Base-by-base conservation (phyloP, 1,140 invertebrate species). In the Orchestia grillus region DNA sequence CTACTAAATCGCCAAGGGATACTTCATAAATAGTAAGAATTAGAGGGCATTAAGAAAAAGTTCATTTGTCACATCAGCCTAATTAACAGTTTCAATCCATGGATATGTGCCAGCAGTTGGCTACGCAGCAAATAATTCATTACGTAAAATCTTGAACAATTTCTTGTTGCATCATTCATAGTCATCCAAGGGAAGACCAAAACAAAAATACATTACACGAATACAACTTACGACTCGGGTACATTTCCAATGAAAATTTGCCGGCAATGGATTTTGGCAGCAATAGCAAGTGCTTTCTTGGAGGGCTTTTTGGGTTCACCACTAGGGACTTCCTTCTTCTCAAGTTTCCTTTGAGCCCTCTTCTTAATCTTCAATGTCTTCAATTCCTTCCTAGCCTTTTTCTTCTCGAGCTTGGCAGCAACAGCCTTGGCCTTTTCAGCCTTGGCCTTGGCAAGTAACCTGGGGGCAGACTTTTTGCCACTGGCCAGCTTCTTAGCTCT, bases 231-330 rank as follows among this genome's bases (percentile, higher is more conserved):
- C 92, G 11, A 40, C 0, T 1, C 40, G 19, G 92, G 92, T 44
- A 94, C 16, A 44, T 94, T 94, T 6, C 92, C 92, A 94, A 94
- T 47, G 44, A 94, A 94, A 94, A 94, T 47, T 94, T 45, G 43
- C 4, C 92, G 92, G 44, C 92, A 45, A 44, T 94, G 44, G 0
- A 45, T 3, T 8, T 47, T 44, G 44, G 92, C 92, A 8, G 43
- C 44, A 45, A n/a, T 47, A 44, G 40, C 43, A 0, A 94, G 92
- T 44, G 43, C 43, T 44, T 45, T 44, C 43, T 44, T 94, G 44
- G 43, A 44, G 44, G 92, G 92, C 23, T 94, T 94, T 28, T 77
- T 77, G 62, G 62, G 62, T 36, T 77, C 62, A 77, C 62, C 62
- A 44, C 28, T 90, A 42, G 88, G 36, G 36, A 11, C 88, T 42